Base-by-base conservation (phyloP, 1,140 invertebrate genomes). In the Hypsibius dujardini region DNA sequence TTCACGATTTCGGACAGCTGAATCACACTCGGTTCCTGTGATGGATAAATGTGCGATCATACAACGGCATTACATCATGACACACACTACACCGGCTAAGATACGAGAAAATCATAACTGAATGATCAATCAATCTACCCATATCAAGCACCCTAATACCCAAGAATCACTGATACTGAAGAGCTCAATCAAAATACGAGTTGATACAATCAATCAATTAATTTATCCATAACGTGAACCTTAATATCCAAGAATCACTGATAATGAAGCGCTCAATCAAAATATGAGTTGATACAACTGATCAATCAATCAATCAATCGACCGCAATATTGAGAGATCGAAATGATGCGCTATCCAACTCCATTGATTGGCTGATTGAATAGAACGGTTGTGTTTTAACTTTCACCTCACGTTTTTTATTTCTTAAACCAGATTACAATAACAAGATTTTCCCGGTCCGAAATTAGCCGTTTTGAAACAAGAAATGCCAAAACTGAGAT, bases 1-100 rank as follows among this genome's bases (percentile, higher is more conserved):
- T 67, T 67, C 62, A 67, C 62, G 62, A 67, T 12, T 42, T 67
- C 62, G 12, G 62, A 67, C 42, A 67, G 42, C 12, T 7, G 62
- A 12, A 67, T 3, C 3, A 67, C 62, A 42, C 12, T 67, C 3
- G 12, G 12, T 67, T 67, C 12, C 62, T 67, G 62, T 67, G 45
- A 42, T 3, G 45, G 28, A 28, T 28, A 28, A 28, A 28, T 28
- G 28, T 28, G 28, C 28, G 28, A 28, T 28, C 28, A 28, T 28
- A 28, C 28, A 28, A 28, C 28, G 28, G 28, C 28, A 28, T 28
- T 28, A 28, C 28, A 28, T 28, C 28, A 28, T 28, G 28, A 28
- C 28, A 28, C 28, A 28, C 28, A 28, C 28, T 28, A 28, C 28
- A 28, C 28, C 28, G 28, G 28, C 28, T 28, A 28, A 28, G 28